These are phyloP conservation scores for Piprites chloris DNA, from an alignment of 2,113 vertebrate genomes.

Conservation along the genomic window DNA sequence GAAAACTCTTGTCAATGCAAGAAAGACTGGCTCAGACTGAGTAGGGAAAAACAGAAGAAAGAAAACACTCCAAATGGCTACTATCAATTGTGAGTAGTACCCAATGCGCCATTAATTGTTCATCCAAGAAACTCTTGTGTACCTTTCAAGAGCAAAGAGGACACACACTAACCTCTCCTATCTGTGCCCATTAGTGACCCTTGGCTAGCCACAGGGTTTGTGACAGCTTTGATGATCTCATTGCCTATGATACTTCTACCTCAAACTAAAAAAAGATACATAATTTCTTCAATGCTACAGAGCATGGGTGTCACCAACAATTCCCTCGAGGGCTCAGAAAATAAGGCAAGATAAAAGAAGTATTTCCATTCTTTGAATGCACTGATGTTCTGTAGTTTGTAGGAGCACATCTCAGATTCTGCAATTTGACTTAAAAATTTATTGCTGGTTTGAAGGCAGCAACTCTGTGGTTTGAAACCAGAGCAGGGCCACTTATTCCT, in stretches of 20 bases:
- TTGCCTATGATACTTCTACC: background rate
- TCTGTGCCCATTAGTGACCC: background rate
- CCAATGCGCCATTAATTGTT: background rate
- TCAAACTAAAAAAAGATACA: background rate
- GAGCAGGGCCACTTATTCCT: background rate
- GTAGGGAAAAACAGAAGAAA: background rate
- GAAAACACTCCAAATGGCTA: background rate
- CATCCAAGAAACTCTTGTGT: background rate
- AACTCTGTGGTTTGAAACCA: background rate
- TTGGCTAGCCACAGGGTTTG: background rate
- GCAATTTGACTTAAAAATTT: background rate
- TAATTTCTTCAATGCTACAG: background rate
- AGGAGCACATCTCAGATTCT: background rate
- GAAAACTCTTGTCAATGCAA: fast-evolving
- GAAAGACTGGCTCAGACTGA: background rate
- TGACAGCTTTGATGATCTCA: background rate
- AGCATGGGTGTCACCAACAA: background rate
- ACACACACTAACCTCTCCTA: background rate
- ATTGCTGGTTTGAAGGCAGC: background rate
- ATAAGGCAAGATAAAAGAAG: background rate
- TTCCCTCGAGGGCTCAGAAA: background rate
- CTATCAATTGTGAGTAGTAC: background rate
- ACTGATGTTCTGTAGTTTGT: background rate
- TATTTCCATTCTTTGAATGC: background rate
- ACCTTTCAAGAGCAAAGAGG: background rate